Conservation (phyloP, 2,113 vertebrate genomes). For the Oreotragus oreotragus region DNA sequence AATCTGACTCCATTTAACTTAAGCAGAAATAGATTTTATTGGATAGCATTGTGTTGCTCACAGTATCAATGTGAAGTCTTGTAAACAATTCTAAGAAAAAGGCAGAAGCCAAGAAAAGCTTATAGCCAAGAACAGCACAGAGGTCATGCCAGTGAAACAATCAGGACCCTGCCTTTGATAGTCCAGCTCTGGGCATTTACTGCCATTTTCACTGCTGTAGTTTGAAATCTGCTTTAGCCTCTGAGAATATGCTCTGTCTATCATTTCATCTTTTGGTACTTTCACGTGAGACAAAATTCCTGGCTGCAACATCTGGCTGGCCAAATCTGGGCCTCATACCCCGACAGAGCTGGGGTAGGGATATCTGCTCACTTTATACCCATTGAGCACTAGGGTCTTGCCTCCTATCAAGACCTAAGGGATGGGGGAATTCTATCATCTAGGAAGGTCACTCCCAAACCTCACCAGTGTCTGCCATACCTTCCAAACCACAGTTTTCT, state of each 20-base stretch:
- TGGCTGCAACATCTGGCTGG: neutral
- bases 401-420: neutral
- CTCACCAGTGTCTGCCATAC: neutral
- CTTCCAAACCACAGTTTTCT: neutral
- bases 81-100: conserved; percentile 15
- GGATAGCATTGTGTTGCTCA: neutral
- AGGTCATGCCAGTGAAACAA: neutral
- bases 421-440: neutral
- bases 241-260: neutral
- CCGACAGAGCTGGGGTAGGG: neutral
- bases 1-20: conserved; percentile 37
- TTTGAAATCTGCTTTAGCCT: neutral
- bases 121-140: neutral
- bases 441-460: neutral
- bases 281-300: neutral
- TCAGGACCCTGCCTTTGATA: neutral
- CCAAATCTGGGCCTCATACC: neutral
- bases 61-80: neutral
- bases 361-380: neutral
- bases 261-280: neutral
- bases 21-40: conserved; percentile 53
- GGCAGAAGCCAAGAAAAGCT: neutral
- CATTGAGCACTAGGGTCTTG: neutral
- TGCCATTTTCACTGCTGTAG: neutral
- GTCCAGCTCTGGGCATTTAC: neutral